Conservation (phyloP, 37 sponge, comb jelly and placozoan species). For the Spongilla lacustris region DNA sequence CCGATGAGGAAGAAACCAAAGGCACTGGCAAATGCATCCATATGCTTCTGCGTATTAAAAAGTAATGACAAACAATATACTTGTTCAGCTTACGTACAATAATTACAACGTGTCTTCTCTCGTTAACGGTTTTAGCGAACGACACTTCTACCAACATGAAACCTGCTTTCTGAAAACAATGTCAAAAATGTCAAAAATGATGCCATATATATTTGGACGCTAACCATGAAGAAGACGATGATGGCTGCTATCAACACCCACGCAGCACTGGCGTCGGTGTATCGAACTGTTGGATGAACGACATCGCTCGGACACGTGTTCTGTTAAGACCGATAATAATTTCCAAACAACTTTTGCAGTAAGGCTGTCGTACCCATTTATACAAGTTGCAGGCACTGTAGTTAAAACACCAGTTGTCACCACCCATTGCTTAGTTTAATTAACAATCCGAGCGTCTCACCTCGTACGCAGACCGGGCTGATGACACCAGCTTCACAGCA, state of each 20-base stretch:
- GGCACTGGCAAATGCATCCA: conserved; percentile 93
- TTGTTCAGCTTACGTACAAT: conserved; percentile 38
- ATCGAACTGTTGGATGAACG: conserved; percentile 30
- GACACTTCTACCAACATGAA: conserved; percentile 86
- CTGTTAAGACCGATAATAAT: conserved; percentile 1
- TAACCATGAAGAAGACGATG: conserved; percentile 94
- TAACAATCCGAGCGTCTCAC: no score
- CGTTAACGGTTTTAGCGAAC: conserved; percentile 66
- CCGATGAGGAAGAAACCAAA: conserved; percentile 91
- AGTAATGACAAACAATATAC: no score
- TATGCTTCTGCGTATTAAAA: conserved; percentile 61
- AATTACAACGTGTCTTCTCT: conserved; percentile 77
- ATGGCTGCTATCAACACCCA: conserved; percentile 86
- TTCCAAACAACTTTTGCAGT: no score
- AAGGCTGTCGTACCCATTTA: not conserved
- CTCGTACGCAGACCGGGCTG: no score
- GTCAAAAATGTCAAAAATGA: no score
- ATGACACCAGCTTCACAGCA: no score
- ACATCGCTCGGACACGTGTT: conserved; percentile 14
- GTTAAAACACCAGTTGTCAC: no score
- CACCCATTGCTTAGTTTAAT: no score
- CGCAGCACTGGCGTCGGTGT: conserved; percentile 78
- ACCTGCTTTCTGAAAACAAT: conserved; percentile 80
- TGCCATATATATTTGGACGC: not conserved
- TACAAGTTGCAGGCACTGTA: no score